Conservation (phyloP, 2,888 invertebrate species). For the Drosophila yooni region DNA sequence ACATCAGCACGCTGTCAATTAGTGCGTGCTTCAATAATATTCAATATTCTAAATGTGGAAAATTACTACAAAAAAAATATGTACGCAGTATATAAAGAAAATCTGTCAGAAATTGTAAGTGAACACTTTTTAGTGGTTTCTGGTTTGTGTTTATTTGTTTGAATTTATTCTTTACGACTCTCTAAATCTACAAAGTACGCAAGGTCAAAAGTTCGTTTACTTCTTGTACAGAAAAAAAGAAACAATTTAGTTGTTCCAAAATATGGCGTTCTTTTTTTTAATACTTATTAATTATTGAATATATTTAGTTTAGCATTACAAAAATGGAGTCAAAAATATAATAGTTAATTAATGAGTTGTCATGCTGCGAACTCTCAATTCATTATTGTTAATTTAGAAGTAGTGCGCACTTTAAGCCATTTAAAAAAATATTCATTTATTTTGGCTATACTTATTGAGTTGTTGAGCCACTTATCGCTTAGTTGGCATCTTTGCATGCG, state of each 20-base stretch:
- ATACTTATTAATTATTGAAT: not conserved
- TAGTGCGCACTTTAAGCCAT: conserved; percentile 18
- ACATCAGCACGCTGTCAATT: conserved; percentile 2
- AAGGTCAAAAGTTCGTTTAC: not conserved
- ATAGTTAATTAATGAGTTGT: conserved; percentile 11
- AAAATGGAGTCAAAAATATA: not conserved
- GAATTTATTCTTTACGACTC: not conserved
- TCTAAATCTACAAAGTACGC: not conserved
- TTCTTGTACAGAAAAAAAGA: not conserved
- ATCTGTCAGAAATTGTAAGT: not conserved
- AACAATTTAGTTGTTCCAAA: not conserved
- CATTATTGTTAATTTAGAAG: conserved; percentile 27
- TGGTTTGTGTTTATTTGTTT: not conserved
- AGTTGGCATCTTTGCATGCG: conserved; percentile 21
- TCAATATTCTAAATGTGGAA: conserved; percentile 2
- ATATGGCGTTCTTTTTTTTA: not conserved
- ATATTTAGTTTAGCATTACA: not conserved
- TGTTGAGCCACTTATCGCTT: conserved; percentile 20
- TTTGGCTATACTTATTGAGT: conserved; percentile 12
- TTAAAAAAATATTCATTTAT: conserved; percentile 3
- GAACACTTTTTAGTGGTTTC: not conserved
- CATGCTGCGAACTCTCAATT: conserved; percentile 26
- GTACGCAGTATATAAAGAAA: not conserved
- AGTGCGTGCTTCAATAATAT: not conserved
- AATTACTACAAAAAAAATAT: not conserved